These are phyloP conservation scores for Lottia gigantea DNA, from an alignment of 2,888 invertebrate species.

Conservation along the genomic window DNA sequence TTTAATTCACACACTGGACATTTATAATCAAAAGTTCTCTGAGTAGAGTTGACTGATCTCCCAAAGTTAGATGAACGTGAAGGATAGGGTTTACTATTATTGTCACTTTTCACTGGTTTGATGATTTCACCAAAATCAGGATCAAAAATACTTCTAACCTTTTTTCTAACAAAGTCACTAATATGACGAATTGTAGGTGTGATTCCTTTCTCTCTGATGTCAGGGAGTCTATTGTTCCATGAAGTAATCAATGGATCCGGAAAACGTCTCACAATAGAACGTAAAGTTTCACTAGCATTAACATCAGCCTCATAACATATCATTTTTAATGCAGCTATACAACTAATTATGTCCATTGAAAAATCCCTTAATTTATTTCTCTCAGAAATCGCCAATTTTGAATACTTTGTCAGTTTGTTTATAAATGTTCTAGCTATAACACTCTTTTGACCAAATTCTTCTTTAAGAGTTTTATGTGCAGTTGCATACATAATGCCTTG, in stretches of 20 bases:
- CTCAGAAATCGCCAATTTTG: constrained; percentile 5
- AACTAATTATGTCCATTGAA: constrained; percentile 17
- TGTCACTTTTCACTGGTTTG: neutral
- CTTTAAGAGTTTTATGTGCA: constrained; percentile 19
- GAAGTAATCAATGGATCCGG: constrained; percentile 14
- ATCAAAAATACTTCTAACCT: constrained; percentile 21
- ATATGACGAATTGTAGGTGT: constrained; percentile 13
- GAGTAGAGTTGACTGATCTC: neutral
- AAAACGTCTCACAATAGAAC: constrained; percentile 13
- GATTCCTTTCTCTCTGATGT: constrained; percentile 21
- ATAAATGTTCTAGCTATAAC: constrained; percentile 18
- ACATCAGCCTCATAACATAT: constrained; percentile 2
- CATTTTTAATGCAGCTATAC: constrained; percentile 12
- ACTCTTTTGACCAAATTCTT: constrained; percentile 21
- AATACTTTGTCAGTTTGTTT: constrained; percentile 12
- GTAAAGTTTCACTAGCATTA: constrained; percentile 10
- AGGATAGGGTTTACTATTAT: neutral
- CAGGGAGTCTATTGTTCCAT: constrained; percentile 12
- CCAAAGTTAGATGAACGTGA: neutral
- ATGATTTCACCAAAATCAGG: constrained; percentile 23
- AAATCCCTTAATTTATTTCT: constrained; percentile 14
- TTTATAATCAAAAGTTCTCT: neutral
- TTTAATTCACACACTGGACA: neutral
- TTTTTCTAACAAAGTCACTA: constrained; percentile 15
- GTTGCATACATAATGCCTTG: constrained; percentile 18